A percentile compares a stretch with the other conserved stretches of the same genome.
Evolutionary conservation across 2,888 invertebrate species (phyloP).

Genomic region (Pyrocoelia pectoralis): DNA sequence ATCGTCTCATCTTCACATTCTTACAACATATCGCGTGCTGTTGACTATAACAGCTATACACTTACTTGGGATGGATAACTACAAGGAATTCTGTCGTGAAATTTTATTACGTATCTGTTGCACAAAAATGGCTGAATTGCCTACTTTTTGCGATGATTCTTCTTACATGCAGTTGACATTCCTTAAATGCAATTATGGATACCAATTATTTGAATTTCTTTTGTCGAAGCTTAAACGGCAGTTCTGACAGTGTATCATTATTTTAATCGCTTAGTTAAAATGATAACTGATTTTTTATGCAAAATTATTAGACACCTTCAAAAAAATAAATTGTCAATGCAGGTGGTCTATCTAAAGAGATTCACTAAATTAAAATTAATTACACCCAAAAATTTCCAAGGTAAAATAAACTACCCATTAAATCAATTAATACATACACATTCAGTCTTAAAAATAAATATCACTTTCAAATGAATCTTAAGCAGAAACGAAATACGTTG

Average conservation of each 20-base stretch:
- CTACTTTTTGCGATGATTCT: slow-evolving; percentile 42
- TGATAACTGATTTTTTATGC: slow-evolving; percentile 12
- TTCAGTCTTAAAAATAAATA: too few species aligned
- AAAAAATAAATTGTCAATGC: slow-evolving; percentile 7
- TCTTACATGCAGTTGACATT: slow-evolving; percentile 44
- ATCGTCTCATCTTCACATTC: slow-evolving; percentile 40
- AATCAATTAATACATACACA: too few species aligned
- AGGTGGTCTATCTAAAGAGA: slow-evolving; percentile 13
- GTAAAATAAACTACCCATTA: background rate
- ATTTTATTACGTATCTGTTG: slow-evolving; percentile 45
- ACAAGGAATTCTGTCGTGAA: slow-evolving; percentile 46
- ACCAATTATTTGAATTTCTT: slow-evolving; percentile 44
- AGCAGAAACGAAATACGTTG: too few species aligned
- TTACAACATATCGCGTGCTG: slow-evolving; percentile 41
- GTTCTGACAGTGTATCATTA: slow-evolving; percentile 32
- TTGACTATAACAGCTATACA: slow-evolving; percentile 42
- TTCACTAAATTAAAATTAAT: slow-evolving; percentile 21
- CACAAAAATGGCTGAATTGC: slow-evolving; percentile 45
- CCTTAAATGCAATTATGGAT: slow-evolving; percentile 45
- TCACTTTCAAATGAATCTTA: too few species aligned
- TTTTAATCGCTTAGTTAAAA: slow-evolving; percentile 21
- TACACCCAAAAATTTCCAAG: slow-evolving; percentile 4
- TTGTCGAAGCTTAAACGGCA: slow-evolving; percentile 35
- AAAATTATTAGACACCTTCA: background rate
- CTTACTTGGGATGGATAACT: slow-evolving; percentile 46